A percentile compares a stretch with the other conserved stretches of the same genome.
Conservation (phyloP, 1,140 invertebrate genomes). For the Ceratina japonica region DNA sequence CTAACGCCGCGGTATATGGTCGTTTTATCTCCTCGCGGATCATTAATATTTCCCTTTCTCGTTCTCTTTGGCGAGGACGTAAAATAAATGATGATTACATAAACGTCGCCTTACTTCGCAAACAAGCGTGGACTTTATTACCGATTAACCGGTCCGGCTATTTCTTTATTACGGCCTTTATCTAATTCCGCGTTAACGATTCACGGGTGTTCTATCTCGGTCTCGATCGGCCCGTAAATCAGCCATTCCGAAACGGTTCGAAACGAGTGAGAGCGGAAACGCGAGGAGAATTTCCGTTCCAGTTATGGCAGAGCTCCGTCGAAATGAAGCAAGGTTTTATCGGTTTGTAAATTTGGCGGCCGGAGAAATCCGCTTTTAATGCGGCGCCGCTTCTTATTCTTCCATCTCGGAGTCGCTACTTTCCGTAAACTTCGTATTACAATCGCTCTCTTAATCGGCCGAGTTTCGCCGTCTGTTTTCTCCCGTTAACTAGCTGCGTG, state of each 20-base stretch:
- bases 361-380: not conserved
- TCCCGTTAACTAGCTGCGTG: conserved; percentile 5
- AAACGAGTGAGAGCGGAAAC: not conserved
- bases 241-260: not conserved
- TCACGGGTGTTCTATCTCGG: not conserved
- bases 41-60: too few species aligned
- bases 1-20: too few species aligned
- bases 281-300: not conserved
- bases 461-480: not conserved
- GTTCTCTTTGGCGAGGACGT: too few species aligned
- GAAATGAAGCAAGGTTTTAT: conserved; percentile 27
- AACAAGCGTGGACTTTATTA: too few species aligned
- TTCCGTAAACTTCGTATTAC: too few species aligned
- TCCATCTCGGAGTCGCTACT: too few species aligned
- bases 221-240: conserved; percentile 3
- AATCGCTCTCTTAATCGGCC: not conserved
- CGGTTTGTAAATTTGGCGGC: not conserved
- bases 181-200: not conserved
- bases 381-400: not conserved
- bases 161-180: not conserved
- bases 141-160: too few species aligned
- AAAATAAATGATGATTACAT: too few species aligned
- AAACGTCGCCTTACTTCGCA: too few species aligned
- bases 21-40: too few species aligned
- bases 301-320: not conserved